phyloP scores from a whole-genome alignment of 2,113 vertebrate species.

The Diphyllodes magnificus region DNA sequence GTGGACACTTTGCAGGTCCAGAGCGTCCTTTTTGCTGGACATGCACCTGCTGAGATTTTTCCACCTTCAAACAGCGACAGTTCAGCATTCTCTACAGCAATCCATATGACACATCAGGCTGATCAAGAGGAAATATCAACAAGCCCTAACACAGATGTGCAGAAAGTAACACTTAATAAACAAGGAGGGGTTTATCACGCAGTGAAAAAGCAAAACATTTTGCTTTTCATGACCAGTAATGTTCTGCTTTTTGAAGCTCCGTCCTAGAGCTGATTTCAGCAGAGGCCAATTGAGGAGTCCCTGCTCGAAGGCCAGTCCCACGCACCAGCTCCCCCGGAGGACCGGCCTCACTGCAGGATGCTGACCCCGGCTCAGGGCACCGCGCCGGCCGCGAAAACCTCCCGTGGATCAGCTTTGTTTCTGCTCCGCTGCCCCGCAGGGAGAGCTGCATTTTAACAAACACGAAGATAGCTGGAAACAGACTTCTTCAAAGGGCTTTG shows the following conservation, averaged over 20 bases:
- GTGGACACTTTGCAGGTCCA: not conserved
- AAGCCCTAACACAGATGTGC: not conserved
- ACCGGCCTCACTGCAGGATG: not conserved
- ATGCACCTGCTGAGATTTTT: not conserved
- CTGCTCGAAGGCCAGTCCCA: not conserved
- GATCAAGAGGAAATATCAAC: not conserved
- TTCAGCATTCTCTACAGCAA: not conserved
- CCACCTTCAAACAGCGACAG: not conserved
- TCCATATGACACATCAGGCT: not conserved
- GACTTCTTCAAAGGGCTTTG: conserved; percentile 28
- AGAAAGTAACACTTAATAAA: conserved; percentile 24
- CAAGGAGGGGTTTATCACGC: not conserved
- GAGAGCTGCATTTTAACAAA: conserved; percentile 42
- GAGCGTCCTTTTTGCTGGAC: not conserved
- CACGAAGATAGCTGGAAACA: not conserved
- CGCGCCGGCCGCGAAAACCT: not conserved
- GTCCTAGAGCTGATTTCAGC: not conserved
- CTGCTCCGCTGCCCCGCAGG: not conserved
- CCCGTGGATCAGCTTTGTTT: not conserved
- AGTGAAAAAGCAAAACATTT: conserved; percentile 5
- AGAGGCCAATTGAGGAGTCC: not conserved
- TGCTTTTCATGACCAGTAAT: not conserved
- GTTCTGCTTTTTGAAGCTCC: not conserved
- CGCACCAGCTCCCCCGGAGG: not conserved
- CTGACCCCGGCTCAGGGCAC: not conserved